A percentile compares a stretch with the other conserved stretches of the same genome.
These are phyloP conservation scores for Caprella mutica DNA, from an alignment of 2,888 invertebrate genomes.

Conservation along the genomic window DNA sequence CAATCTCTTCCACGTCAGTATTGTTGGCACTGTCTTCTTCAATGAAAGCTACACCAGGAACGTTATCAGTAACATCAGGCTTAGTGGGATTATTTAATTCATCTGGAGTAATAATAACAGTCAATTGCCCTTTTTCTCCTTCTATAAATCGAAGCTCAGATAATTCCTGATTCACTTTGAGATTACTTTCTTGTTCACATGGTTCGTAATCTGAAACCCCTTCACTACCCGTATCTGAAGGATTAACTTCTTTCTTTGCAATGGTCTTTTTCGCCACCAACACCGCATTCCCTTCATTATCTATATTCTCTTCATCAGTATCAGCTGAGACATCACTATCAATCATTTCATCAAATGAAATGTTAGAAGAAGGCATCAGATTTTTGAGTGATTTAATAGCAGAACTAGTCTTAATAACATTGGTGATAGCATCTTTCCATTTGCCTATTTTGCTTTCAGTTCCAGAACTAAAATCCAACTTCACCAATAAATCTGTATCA, in stretches of 20 bases:
- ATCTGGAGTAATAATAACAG: slow-evolving; percentile 26
- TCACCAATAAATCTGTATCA: not conserved
- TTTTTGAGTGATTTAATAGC: slow-evolving; percentile 1
- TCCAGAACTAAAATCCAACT: slow-evolving; percentile 4
- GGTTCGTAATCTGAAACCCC: slow-evolving; percentile 10
- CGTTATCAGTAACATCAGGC: slow-evolving; percentile 11
- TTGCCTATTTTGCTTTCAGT: slow-evolving; percentile 2
- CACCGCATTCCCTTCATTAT: slow-evolving; percentile 22
- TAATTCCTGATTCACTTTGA: not conserved
- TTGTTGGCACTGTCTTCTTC: slow-evolving; percentile 18
- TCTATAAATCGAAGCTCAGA: slow-evolving; percentile 31
- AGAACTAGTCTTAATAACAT: slow-evolving; percentile 2
- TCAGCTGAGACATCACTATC: slow-evolving; percentile 18
- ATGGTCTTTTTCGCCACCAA: slow-evolving; percentile 10
- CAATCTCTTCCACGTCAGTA: slow-evolving; percentile 17
- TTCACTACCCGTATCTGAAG: slow-evolving; percentile 4
- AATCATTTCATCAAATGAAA: slow-evolving; percentile 15
- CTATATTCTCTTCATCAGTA: slow-evolving; percentile 26
- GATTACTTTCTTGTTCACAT: slow-evolving; percentile 8
- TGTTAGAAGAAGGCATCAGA: not conserved
- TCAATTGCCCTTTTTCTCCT: slow-evolving; percentile 22
- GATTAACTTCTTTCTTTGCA: slow-evolving; percentile 17
- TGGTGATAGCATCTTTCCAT: slow-evolving; percentile 4
- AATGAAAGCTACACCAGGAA: slow-evolving; percentile 19
- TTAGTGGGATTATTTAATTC: slow-evolving; percentile 8